Conservation (phyloP, 2,888 invertebrate species). For the Acanthococcus lagerstroemiae region DNA sequence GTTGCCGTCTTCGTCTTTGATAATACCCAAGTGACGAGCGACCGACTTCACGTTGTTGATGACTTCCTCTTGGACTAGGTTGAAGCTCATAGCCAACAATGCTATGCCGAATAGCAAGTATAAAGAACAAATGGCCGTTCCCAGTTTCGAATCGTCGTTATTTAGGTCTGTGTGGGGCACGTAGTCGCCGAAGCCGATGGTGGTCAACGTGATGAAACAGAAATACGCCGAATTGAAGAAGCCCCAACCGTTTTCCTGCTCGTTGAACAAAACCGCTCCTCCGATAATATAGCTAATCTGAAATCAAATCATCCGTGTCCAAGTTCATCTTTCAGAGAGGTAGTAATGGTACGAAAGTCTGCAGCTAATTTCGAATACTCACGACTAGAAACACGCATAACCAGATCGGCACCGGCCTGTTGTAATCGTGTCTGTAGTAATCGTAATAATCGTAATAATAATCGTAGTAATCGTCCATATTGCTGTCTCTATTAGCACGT, state of each 20-base stretch:
- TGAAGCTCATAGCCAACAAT: conserved; percentile 90
- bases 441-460: conserved; percentile 44
- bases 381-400: conserved; percentile 77
- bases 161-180: conserved; percentile 67
- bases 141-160: conserved; percentile 45
- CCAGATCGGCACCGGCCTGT: conserved; percentile 77
- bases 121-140: conserved; percentile 77
- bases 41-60: conserved; percentile 78
- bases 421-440: conserved; percentile 52
- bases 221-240: conserved; percentile 84
- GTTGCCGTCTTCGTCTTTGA: conserved; percentile 47
- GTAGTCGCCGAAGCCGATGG: conserved; percentile 86
- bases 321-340: background rate
- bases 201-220: conserved; percentile 86
- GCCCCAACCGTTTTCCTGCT: conserved; percentile 71
- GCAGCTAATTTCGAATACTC: background rate
- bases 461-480: conserved; percentile 36
- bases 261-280: conserved; percentile 73
- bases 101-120: conserved; percentile 92
- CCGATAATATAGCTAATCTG: conserved; percentile 74
- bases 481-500: conserved; percentile 30
- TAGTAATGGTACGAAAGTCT: background rate
- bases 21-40: conserved; percentile 75
- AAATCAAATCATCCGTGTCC: background rate
- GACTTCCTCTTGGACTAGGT: conserved; percentile 88